Base-by-base conservation (phyloP, 2,888 invertebrate genomes). In the Calliphora vomitoria region DNA sequence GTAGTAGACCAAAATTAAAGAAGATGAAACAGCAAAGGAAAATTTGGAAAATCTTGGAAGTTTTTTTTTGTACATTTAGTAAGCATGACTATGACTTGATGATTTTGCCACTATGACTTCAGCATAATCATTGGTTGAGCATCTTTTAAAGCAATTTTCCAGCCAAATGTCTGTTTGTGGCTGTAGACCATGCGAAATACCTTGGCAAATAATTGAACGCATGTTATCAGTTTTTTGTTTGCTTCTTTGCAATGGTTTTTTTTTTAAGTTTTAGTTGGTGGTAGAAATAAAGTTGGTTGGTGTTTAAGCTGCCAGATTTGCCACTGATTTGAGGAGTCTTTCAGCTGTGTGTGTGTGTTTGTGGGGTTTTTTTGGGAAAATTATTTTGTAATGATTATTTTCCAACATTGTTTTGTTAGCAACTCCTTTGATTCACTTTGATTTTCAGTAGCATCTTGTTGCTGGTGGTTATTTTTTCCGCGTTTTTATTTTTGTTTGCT, bases 61-160 rank as follows among this genome's bases (percentile, higher is more conserved):
- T 74, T 78, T 82, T 35, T 69, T 76, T 66, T 41, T 31, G 20
- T 18, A 38, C 72, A 25, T 68, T 72, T 47, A 31, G 2, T 74
- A 71, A 69, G 62, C 85, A 87, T 85, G 85, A 85, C 81, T 84
- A 55, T 64, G 47, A 62, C 50, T 81, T 78, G 82, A 82, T 87
- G 81, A 74, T 84, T 78, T 85, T 87, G 78, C 82, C 87, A 85
- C 87, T 82, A 82, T 87, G 87, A 87, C 87, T 87, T 82, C 53
- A 53, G 82, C 69, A 85, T 82, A 85, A 87, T 87, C 87, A 82
- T 85, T 82, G 85, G 74, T 55, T 62, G 50, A 74, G 47, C 82
- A 87, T 87, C 82, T 85, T 75, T 79, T 60, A 68, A 75, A 41
- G 41, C 47, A 82, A 74, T 50, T 85, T 78, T 84, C 81, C 76